Percentiles rank a stretch among this genome's conserved stretches.
Conservation (phyloP, 2,113 vertebrate genomes). For the Lathamus discolor region DNA sequence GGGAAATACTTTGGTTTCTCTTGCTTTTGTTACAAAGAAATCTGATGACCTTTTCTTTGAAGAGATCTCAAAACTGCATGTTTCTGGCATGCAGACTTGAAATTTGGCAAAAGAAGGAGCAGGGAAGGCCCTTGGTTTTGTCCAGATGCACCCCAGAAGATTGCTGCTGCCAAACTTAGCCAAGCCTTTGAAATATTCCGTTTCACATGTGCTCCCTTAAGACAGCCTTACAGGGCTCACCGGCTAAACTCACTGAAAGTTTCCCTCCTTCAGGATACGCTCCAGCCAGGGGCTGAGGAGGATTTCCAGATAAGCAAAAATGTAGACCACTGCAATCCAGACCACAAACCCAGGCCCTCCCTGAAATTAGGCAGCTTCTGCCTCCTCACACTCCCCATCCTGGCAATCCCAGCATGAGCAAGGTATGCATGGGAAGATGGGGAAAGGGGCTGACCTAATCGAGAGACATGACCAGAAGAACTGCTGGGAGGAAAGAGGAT, state of each 20-base stretch:
- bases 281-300: not conserved
- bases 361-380: not conserved
- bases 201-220: slow-evolving; percentile 37
- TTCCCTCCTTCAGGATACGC: not conserved
- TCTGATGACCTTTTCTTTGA: slow-evolving; percentile 65
- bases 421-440: not conserved
- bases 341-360: not conserved
- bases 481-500: not conserved
- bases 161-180: slow-evolving; percentile 1
- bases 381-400: not conserved
- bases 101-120: slow-evolving; percentile 51
- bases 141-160: slow-evolving; percentile 37
- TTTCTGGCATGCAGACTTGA: slow-evolving; percentile 1
- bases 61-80: slow-evolving; percentile 19
- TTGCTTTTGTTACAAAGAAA: slow-evolving; percentile 50
- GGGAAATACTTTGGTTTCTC: slow-evolving; percentile 48
- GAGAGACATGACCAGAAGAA: not conserved
- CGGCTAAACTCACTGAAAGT: not conserved
- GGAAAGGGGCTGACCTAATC: not conserved
- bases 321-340: not conserved
- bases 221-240: not conserved
- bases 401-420: not conserved
- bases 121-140: slow-evolving; percentile 44
- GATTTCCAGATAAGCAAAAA: slow-evolving; percentile 21
- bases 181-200: slow-evolving; percentile 36